Percentiles rank a stretch among this genome's conserved stretches.
phyloP scores from a whole-genome alignment of 2,888 invertebrate genomes.

The Netelia fuscicornis region DNA sequence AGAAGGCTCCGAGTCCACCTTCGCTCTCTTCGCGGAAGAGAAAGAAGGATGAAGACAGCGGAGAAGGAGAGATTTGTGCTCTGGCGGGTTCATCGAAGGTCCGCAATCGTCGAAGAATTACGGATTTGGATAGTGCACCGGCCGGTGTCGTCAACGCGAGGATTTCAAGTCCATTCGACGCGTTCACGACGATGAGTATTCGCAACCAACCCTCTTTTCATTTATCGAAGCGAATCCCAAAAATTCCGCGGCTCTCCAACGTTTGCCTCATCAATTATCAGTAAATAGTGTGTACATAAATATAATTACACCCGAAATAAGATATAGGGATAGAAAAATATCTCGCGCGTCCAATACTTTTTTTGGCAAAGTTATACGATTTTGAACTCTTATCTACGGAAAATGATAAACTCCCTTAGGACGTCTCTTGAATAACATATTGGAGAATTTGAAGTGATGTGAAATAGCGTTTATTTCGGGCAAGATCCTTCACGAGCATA shows the following conservation, averaged over 20 bases:
- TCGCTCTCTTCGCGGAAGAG: slow-evolving; percentile 56
- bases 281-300: background rate
- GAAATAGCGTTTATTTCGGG: too few species aligned
- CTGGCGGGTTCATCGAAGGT: slow-evolving; percentile 75
- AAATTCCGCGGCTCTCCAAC: slow-evolving; percentile 5
- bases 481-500: too few species aligned
- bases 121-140: slow-evolving; percentile 76
- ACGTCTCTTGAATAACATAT: too few species aligned
- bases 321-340: background rate
- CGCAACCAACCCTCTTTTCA: slow-evolving; percentile 10
- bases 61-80: slow-evolving; percentile 75
- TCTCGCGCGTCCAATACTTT: background rate
- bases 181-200: slow-evolving; percentile 5
- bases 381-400: background rate
- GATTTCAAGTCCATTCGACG: slow-evolving; percentile 27
- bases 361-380: background rate
- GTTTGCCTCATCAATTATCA: background rate
- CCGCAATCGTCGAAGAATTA: slow-evolving; percentile 76
- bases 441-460: too few species aligned
- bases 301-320: background rate
- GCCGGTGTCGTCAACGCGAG: slow-evolving; percentile 68
- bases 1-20: slow-evolving; percentile 62
- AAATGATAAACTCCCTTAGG: too few species aligned
- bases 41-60: slow-evolving; percentile 55
- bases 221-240: slow-evolving; percentile 5